A percentile compares a stretch with the other conserved stretches of the same genome.
phyloP scores from a whole-genome alignment of 1,140 invertebrate genomes.

The Tetramorium alpestre region DNA sequence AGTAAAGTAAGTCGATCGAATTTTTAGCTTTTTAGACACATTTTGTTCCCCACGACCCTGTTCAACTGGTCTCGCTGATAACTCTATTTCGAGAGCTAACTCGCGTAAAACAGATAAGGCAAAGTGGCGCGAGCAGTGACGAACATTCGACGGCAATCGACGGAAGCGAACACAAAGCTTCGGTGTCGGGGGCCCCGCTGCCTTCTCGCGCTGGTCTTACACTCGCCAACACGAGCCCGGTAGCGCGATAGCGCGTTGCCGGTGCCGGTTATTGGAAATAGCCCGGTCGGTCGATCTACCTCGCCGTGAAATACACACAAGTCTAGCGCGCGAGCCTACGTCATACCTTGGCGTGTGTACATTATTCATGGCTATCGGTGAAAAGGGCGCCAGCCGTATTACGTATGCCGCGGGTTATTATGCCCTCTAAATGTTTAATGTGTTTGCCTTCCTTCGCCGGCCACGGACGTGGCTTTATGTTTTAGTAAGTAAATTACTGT shows the following conservation, averaged over 20 bases:
- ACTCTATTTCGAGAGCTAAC: conserved; percentile 25
- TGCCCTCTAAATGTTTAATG: conserved; percentile 86
- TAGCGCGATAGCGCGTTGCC: conserved; percentile 68
- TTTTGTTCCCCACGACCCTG: neutral
- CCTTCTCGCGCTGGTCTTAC: conserved; percentile 42
- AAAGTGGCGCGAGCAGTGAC: conserved; percentile 4
- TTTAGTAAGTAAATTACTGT: conserved; percentile 87
- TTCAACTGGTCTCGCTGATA: conserved; percentile 22
- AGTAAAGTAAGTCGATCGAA: neutral
- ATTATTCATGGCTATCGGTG: conserved; percentile 85
- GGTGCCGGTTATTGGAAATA: conserved; percentile 74
- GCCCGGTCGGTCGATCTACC: conserved; percentile 75
- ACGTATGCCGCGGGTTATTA: conserved; percentile 86
- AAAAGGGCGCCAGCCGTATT: conserved; percentile 85
- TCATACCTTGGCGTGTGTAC: conserved; percentile 83
- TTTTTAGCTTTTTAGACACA: neutral
- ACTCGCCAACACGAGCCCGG: conserved; percentile 37
- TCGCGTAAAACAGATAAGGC: conserved; percentile 50
- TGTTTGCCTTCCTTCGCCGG: conserved; percentile 86
- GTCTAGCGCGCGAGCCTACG: conserved; percentile 75
- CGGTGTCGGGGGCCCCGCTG: neutral
- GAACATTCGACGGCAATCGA: conserved; percentile 34
- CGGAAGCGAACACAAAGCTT: conserved; percentile 43
- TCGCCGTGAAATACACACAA: conserved; percentile 76
- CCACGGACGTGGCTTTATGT: conserved; percentile 84